Evolutionary conservation across 2,797 vertebrate genomes (phyloP).

Genomic region (Ctenopoma kingsleyae): DNA sequence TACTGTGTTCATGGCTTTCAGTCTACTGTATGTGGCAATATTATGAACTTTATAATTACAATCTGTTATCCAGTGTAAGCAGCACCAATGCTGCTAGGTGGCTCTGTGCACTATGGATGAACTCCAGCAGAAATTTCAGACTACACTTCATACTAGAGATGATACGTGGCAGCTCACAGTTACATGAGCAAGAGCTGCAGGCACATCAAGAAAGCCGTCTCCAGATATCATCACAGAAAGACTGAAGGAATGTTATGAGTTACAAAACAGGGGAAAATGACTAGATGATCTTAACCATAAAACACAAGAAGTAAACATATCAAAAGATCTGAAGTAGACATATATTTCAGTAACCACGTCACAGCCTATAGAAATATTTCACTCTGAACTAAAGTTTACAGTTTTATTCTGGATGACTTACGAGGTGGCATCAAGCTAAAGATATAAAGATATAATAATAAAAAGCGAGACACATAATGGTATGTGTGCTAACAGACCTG

Average conservation of each 20-base stretch:
- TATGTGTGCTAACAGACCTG: no score
- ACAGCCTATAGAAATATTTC: no score
- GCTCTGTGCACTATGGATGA: neutral
- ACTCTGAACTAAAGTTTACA: no score
- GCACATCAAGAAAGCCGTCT: neutral
- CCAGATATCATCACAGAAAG: neutral
- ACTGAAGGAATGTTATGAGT: no score
- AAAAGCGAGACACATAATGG: no score
- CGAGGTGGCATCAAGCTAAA: no score
- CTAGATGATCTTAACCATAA: neutral
- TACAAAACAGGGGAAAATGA: neutral
- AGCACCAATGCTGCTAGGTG: neutral
- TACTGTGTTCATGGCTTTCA: neutral
- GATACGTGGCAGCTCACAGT: slow-evolving; percentile 2
- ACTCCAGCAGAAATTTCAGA: neutral
- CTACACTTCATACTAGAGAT: neutral
- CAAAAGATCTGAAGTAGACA: neutral
- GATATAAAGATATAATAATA: no score
- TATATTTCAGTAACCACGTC: neutral
- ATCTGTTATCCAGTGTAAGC: neutral
- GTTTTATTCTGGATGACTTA: no score
- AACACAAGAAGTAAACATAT: neutral
- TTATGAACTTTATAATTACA: neutral
- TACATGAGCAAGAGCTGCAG: neutral
- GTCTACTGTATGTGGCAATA: neutral